Base-by-base conservation (phyloP, 1,140 invertebrate species). In the Phymastichus coffea region DNA sequence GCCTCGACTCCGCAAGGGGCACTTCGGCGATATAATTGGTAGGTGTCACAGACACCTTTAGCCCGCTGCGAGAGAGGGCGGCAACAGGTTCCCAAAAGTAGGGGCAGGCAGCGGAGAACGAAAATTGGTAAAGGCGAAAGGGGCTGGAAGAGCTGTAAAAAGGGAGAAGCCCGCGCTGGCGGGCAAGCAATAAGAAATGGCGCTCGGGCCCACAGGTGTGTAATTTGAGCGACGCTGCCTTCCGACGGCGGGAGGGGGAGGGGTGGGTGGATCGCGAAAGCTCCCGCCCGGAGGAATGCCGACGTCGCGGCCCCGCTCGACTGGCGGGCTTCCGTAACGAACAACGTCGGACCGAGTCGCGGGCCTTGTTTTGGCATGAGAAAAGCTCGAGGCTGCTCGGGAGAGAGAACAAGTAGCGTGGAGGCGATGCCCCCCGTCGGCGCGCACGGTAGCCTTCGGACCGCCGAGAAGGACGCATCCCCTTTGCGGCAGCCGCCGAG, bases 351-450 rank as follows among this genome's bases (percentile, higher is more conserved):
- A 23, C 30, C 20, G 22, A 17, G 20, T 23, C 30, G 28, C 35
- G 60, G 59, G 63, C 52, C 58, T 61, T 55, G 62, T 58, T 66
- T 22, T 38, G 59, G 63, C 61, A 66, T 63, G 48, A 37, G 61
- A 60, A 64, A 68, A 65, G 62, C 35, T 49, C 57, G 47, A 35
- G 35, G 57, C 64, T 65, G 55, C 58, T 38, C 33, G 57, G n/a
- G 52, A 60, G 55, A 54, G 35, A 61, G 62, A 59, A 57, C 48
- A 25, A 49, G 61, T 53, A 17, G 28, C 12, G 28, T 30, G 6
- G 28, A 12, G 28, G 6, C n/a, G n/a, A n/a, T n/a, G n/a, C n/a
- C n/a, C n/a, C n/a, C n/a, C n/a, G n/a, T n/a, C n/a, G n/a, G n/a
- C n/a, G n/a, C n/a, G n/a, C n/a, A n/a, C n/a, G n/a, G n/a, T n/a